phyloP scores from a whole-genome alignment of 2,797 vertebrate species.

The Myotis pilosus region DNA sequence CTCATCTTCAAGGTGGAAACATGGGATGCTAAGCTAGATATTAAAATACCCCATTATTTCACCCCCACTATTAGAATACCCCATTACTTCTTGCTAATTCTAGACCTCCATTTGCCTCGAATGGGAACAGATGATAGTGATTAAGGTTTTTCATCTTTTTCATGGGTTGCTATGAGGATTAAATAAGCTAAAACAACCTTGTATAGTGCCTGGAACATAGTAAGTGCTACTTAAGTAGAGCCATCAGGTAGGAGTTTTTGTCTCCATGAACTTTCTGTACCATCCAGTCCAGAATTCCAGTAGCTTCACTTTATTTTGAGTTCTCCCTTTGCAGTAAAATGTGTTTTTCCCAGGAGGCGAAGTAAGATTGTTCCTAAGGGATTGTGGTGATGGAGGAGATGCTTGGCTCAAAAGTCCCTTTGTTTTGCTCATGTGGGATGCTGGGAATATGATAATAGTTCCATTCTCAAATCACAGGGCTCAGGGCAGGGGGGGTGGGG shows the following conservation, averaged over 20 bases:
- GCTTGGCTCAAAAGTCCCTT: background rate
- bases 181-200: background rate
- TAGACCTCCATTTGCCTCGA: background rate
- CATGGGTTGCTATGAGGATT: background rate
- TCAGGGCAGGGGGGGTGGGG: accelerated
- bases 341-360: background rate
- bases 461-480: background rate
- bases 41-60: background rate
- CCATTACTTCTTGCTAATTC: background rate
- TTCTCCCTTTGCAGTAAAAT: background rate
- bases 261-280: background rate
- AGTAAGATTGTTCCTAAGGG: background rate
- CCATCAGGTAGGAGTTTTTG: background rate
- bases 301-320: background rate
- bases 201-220: accelerated
- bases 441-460: background rate
- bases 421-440: background rate
- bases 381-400: background rate
- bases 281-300: background rate
- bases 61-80: background rate
- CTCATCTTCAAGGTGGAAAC: constrained; percentile 20
- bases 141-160: background rate
- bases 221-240: background rate
- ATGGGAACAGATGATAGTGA: background rate
- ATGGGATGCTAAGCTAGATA: background rate